phyloP scores from a whole-genome alignment of 1,140 invertebrate genomes.

The Aphelinus certus region DNA sequence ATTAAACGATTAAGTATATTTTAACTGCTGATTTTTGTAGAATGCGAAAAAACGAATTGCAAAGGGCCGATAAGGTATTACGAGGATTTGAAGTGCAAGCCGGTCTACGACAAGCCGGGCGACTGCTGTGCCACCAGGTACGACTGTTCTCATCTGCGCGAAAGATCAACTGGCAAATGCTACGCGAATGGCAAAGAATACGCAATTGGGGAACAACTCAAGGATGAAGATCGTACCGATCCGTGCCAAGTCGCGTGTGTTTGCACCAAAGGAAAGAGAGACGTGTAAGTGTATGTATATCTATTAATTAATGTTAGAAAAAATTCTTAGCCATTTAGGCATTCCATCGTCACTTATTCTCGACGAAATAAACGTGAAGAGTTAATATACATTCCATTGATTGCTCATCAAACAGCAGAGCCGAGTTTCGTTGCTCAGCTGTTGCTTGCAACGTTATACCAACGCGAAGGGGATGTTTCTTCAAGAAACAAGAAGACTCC shows the following conservation, averaged over 20 bases:
- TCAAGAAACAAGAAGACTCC: not conserved
- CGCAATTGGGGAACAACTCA: constrained; percentile 39
- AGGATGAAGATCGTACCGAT: constrained; percentile 37
- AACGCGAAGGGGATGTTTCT: constrained; percentile 37
- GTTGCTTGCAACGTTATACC: constrained; percentile 42
- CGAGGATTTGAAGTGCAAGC: constrained; percentile 37
- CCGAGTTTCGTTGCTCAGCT: constrained; percentile 45
- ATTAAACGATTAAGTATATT: too few relatives aligned
- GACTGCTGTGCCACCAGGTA: constrained; percentile 47
- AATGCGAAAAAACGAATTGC: constrained; percentile 43
- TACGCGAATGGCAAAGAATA: constrained; percentile 47
- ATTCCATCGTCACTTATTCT: too few relatives aligned
- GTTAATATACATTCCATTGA: not conserved
- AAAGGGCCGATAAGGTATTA: constrained; percentile 43
- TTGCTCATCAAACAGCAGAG: constrained; percentile 28
- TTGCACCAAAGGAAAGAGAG: not conserved
- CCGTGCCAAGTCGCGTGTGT: constrained; percentile 43
- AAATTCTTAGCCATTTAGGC: too few relatives aligned
- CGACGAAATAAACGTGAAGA: not conserved
- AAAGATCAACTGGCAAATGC: constrained; percentile 41
- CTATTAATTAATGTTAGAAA: too few relatives aligned
- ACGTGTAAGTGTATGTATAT: constrained; percentile 31
- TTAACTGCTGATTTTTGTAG: not conserved
- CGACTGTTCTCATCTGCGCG: constrained; percentile 41
- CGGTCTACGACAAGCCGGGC: constrained; percentile 36